Conservation (phyloP, 2,888 invertebrate species). For the Sphaeridia pumilis region DNA sequence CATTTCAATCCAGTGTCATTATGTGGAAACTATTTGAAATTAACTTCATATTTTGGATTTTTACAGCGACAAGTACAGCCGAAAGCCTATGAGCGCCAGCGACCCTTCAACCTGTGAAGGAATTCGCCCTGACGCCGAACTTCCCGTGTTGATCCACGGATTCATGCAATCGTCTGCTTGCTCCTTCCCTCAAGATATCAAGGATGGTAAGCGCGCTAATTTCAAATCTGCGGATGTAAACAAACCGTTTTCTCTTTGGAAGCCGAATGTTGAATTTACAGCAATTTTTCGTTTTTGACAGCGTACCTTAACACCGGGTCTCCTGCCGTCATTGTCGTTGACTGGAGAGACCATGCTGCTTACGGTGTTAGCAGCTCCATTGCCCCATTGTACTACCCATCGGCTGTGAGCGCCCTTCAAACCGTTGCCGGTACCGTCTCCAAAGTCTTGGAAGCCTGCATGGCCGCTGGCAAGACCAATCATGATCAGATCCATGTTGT, state of each 20-base stretch:
- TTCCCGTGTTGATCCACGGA: constrained; percentile 6
- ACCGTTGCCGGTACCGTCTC: background rate
- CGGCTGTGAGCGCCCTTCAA: background rate
- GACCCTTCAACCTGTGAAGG: constrained; percentile 4
- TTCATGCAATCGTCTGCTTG: constrained; percentile 5
- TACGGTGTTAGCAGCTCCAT: background rate
- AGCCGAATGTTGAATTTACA: background rate
- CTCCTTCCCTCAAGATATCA: constrained; percentile 10
- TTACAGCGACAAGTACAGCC: background rate
- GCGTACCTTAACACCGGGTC: background rate
- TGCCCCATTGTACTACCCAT: constrained; percentile 7
- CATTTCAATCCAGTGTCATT: too few relatives aligned
- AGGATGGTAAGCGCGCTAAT: constrained; percentile 3
- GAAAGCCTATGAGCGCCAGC: background rate
- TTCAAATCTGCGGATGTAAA: background rate
- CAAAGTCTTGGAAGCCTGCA: background rate
- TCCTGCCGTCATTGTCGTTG: constrained; percentile 8
- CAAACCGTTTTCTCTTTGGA: background rate
- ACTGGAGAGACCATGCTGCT: constrained; percentile 1
- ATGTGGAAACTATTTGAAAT: too few relatives aligned
- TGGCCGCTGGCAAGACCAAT: background rate
- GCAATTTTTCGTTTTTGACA: background rate
- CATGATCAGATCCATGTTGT: constrained; percentile 14
- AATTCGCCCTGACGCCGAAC: background rate
- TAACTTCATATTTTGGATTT: background rate